Evolutionary conservation across 2,113 vertebrate genomes (phyloP).

Genomic region (Ornithorhynchus anatinus): DNA sequence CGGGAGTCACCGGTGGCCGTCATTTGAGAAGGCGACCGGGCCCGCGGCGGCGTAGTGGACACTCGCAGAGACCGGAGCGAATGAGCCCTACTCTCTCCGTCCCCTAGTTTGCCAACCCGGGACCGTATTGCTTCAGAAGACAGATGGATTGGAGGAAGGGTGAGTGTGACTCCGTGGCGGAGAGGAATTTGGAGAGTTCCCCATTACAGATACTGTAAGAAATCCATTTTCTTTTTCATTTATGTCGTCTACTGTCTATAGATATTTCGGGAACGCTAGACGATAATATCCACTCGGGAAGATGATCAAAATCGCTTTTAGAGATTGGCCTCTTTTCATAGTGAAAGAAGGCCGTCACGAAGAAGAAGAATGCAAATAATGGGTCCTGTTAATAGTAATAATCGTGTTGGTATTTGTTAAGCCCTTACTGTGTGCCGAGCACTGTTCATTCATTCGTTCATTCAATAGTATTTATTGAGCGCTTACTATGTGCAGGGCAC

Average conservation of each 20-base stretch:
- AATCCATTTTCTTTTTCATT: neutral
- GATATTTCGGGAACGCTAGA: conserved; percentile 14
- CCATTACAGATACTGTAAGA: conserved; percentile 2
- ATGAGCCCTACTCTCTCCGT: conserved; percentile 11
- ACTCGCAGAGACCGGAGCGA: conserved; percentile 12
- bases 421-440: too few species aligned
- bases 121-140: conserved; percentile 11
- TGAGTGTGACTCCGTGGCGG: neutral
- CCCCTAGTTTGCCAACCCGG: neutral
- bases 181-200: neutral
- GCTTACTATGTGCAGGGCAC: too few species aligned
- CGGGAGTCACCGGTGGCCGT: too few species aligned
- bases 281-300: conserved; percentile 4
- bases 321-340: neutral
- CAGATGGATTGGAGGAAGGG: neutral
- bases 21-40: conserved; percentile 34
- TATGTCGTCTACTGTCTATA: conserved; percentile 5
- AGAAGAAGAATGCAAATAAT: too few species aligned
- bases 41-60: conserved; percentile 6
- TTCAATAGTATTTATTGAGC: too few species aligned
- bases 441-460: too few species aligned
- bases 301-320: neutral
- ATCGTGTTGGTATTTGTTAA: too few species aligned
- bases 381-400: too few species aligned
- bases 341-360: too few species aligned